These are phyloP conservation scores for Clupea harengus DNA, from an alignment of 2,113 vertebrate species.

Conservation along the genomic window DNA sequence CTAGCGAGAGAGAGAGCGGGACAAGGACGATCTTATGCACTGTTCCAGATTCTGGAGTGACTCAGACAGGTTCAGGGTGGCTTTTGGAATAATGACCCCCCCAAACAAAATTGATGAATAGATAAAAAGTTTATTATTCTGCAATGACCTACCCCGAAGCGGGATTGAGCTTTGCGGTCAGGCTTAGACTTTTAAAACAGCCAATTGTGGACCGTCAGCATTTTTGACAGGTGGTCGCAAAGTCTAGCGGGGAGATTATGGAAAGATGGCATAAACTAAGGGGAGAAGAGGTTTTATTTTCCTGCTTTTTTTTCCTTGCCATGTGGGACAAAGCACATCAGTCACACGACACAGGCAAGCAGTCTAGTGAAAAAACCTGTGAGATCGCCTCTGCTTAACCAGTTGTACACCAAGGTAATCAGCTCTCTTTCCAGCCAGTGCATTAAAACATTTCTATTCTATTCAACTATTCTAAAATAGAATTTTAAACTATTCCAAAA, in stretches of 20 bases:
- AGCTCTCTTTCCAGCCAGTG: neutral
- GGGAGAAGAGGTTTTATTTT: neutral
- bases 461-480: too few relatives aligned
- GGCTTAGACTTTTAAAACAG: neutral
- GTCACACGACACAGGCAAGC: slow-evolving; percentile 7
- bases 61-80: neutral
- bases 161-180: neutral
- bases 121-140: neutral
- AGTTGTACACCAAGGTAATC: neutral
- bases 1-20: neutral
- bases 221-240: neutral
- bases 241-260: neutral
- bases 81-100: slow-evolving; percentile 9
- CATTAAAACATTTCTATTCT: neutral
- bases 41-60: neutral
- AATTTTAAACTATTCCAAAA: too few relatives aligned
- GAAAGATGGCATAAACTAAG: neutral
- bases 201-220: neutral
- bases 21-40: neutral
- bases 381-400: neutral
- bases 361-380: neutral
- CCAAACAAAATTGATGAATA: neutral
- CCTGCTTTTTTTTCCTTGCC: slow-evolving; percentile 3
- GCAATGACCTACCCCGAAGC: neutral
- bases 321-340: slow-evolving; percentile 49